phyloP scores from a whole-genome alignment of 2,888 invertebrate genomes.

The Caenorhabditis sp. region DNA sequence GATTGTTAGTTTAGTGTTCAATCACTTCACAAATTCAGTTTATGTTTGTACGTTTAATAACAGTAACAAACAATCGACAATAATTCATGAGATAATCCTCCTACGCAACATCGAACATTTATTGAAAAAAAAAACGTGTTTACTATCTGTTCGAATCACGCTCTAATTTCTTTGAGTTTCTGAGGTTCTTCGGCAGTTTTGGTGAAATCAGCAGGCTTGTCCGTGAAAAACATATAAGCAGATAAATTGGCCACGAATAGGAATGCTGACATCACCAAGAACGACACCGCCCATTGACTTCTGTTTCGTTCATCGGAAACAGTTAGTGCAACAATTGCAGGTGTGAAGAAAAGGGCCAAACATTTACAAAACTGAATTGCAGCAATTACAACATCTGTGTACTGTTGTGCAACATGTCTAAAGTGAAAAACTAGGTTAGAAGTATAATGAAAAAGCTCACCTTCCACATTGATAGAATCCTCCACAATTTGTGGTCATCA shows the following conservation, averaged over 20 bases:
- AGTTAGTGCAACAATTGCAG: conserved; percentile 22
- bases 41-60: too few species aligned
- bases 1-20: too few species aligned
- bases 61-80: too few species aligned
- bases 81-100: too few species aligned
- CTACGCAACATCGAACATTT: background rate
- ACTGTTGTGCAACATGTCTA: conserved; percentile 17
- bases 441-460: too few species aligned
- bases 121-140: background rate
- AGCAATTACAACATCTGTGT: conserved; percentile 34
- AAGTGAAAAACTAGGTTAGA: too few species aligned
- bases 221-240: conserved; percentile 17
- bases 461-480: conserved; percentile 37
- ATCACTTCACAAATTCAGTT: too few species aligned
- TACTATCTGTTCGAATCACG: background rate
- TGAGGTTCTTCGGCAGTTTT: background rate
- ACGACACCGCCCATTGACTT: conserved; percentile 22
- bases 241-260: conserved; percentile 20
- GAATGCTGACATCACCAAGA: conserved; percentile 19
- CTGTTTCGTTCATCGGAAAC: conserved; percentile 21
- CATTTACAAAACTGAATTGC: conserved; percentile 40
- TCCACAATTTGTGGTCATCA: conserved; percentile 30
- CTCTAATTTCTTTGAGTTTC: background rate
- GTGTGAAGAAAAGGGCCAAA: conserved; percentile 30
- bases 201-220: conserved; percentile 19